Conservation (phyloP, 2,888 invertebrate genomes). For the Rhimphoctona megacephalus region DNA sequence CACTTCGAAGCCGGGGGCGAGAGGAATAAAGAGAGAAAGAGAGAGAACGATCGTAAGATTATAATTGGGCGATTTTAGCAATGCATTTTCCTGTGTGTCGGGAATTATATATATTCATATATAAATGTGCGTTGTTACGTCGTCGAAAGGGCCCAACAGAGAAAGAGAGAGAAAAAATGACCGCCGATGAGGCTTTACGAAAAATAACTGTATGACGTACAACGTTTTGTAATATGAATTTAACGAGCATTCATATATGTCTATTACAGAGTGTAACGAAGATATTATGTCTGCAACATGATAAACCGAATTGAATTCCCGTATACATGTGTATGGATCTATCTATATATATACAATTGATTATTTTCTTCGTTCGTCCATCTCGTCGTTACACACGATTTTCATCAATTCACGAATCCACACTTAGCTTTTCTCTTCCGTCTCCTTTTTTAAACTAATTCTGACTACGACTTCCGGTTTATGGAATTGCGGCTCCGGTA, state of each 20-base stretch:
- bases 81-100: slow-evolving; percentile 38
- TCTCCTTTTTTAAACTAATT: neutral
- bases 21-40: slow-evolving; percentile 21
- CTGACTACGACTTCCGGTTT: neutral
- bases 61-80: slow-evolving; percentile 25
- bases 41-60: slow-evolving; percentile 28
- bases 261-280: slow-evolving; percentile 52
- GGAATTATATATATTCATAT: slow-evolving; percentile 24
- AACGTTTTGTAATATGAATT: slow-evolving; percentile 66
- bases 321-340: neutral
- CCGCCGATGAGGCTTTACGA: slow-evolving; percentile 62
- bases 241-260: slow-evolving; percentile 56
- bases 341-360: slow-evolving; percentile 2
- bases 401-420: slow-evolving; percentile 23
- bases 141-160: neutral
- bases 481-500: neutral
- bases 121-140: slow-evolving; percentile 32
- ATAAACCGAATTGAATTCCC: slow-evolving; percentile 38
- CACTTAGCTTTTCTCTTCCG: neutral
- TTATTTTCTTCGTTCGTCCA: slow-evolving; percentile 26
- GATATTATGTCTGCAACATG: slow-evolving; percentile 47
- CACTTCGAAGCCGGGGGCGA: slow-evolving; percentile 55
- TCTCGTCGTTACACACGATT: slow-evolving; percentile 42
- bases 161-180: slow-evolving; percentile 10
- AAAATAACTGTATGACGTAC: slow-evolving; percentile 63